phyloP scores from a whole-genome alignment of 1,140 invertebrate genomes.

The Xylocopa sonorina region DNA sequence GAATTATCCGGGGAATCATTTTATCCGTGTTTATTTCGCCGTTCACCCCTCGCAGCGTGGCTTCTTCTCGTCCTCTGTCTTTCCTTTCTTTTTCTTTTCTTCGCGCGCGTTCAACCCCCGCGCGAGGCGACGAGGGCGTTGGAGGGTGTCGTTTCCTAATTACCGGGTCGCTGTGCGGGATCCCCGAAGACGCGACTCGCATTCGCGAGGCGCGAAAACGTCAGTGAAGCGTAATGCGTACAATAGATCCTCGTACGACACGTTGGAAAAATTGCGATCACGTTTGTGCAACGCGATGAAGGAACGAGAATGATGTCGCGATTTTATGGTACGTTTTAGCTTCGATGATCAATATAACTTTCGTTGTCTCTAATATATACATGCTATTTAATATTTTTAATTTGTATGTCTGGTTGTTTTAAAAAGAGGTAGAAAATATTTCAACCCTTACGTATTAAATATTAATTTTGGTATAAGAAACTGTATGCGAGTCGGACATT shows the following conservation, averaged over 20 bases:
- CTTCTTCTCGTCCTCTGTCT: background rate
- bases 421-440: too few relatives aligned
- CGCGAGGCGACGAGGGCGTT: conserved; percentile 29
- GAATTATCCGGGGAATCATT: conserved; percentile 21
- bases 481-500: too few relatives aligned
- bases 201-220: conserved; percentile 24
- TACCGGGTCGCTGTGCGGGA: conserved; percentile 43
- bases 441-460: too few relatives aligned
- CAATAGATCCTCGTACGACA: conserved; percentile 10
- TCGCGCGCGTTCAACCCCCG: conserved; percentile 35
- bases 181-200: conserved; percentile 41
- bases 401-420: too few relatives aligned
- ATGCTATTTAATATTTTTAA: too few relatives aligned
- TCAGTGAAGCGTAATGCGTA: conserved; percentile 43
- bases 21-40: conserved; percentile 16
- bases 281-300: too few relatives aligned
- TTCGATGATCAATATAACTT: too few relatives aligned
- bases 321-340: too few relatives aligned
- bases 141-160: conserved; percentile 59
- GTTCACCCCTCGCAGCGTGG: background rate
- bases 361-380: too few relatives aligned
- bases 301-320: too few relatives aligned
- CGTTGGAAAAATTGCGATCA: too few relatives aligned
- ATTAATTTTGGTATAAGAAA: too few relatives aligned
- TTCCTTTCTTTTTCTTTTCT: background rate